Percentiles rank a stretch among this genome's conserved stretches.
Conservation (phyloP, 2,797 vertebrate genomes). For the Acanthurus lineatus region DNA sequence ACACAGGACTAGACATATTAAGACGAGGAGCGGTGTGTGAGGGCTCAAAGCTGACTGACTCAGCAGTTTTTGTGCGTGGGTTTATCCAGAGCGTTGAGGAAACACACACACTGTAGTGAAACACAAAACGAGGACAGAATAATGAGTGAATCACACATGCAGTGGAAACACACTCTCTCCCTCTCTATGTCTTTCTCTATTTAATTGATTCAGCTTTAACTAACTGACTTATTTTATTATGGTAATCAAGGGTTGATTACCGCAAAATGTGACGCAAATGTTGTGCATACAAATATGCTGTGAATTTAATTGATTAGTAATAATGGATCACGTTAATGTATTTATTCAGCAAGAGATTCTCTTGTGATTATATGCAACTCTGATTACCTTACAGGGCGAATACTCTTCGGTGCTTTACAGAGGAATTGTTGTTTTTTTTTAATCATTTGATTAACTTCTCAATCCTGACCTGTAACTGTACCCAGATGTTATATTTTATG, state of each 20-base stretch:
- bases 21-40: slow-evolving; percentile 41
- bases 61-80: slow-evolving; percentile 63
- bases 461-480: slow-evolving; percentile 24
- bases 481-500: not conserved
- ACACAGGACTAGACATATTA: slow-evolving; percentile 79
- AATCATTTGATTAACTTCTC: slow-evolving; percentile 11
- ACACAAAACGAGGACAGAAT: slow-evolving; percentile 44
- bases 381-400: slow-evolving; percentile 13
- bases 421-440: not conserved
- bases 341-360: slow-evolving; percentile 42
- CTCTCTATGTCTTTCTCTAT: slow-evolving; percentile 16
- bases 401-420: slow-evolving; percentile 28
- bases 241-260: slow-evolving; percentile 66
- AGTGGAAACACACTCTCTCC: slow-evolving; percentile 11
- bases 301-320: slow-evolving; percentile 41
- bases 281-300: slow-evolving; percentile 40
- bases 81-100: slow-evolving; percentile 57
- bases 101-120: slow-evolving; percentile 34
- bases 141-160: slow-evolving; percentile 39
- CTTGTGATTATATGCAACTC: slow-evolving; percentile 14
- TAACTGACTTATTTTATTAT: slow-evolving; percentile 63
- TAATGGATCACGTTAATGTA: slow-evolving; percentile 43
- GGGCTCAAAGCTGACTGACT: slow-evolving; percentile 66
- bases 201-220: slow-evolving; percentile 50
- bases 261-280: slow-evolving; percentile 46